Conservation (phyloP, 37 sponge, comb jelly and placozoan genomes). For the Lycopodina hypogea region DNA sequence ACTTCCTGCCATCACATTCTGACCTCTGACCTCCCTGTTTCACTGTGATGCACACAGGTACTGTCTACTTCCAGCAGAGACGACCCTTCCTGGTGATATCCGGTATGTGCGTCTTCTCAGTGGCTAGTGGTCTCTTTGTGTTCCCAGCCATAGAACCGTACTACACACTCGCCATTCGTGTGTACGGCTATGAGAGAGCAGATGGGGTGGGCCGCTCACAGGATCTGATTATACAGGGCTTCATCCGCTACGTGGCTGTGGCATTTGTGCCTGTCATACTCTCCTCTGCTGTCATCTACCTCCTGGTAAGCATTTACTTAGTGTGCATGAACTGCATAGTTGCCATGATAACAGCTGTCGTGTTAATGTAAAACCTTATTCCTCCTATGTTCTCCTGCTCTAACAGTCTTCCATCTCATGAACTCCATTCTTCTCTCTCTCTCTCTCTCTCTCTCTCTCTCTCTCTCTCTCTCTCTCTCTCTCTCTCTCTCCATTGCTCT, state of each 20-base stretch:
- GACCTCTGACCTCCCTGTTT: no score
- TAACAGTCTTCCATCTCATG: not conserved
- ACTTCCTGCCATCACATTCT: not conserved
- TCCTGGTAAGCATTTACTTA: conserved; percentile 54
- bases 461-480: not conserved
- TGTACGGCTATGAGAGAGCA: conserved; percentile 60
- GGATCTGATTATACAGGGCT: conserved; percentile 84
- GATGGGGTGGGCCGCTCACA: conserved; percentile 73
- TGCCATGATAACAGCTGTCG: not conserved
- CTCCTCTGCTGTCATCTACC: conserved; percentile 71
- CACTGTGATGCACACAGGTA: conserved; percentile 32
- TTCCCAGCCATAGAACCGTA: conserved; percentile 80
- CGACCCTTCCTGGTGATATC: conserved; percentile 67
- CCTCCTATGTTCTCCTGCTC: not conserved
- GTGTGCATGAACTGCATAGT: no score
- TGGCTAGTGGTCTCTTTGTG: conserved; percentile 92
- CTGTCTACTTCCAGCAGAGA: conserved; percentile 64
- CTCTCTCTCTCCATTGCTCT: no score
- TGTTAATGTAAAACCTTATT: no score
- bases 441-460: not conserved
- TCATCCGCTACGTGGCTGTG: conserved; percentile 55
- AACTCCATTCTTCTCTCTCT: not conserved
- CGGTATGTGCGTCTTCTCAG: conserved; percentile 90
- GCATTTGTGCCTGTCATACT: conserved; percentile 61
- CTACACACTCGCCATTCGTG: conserved; percentile 57